Base-by-base conservation (phyloP, 2,797 vertebrate genomes). In the Cercopithecus diana region DNA sequence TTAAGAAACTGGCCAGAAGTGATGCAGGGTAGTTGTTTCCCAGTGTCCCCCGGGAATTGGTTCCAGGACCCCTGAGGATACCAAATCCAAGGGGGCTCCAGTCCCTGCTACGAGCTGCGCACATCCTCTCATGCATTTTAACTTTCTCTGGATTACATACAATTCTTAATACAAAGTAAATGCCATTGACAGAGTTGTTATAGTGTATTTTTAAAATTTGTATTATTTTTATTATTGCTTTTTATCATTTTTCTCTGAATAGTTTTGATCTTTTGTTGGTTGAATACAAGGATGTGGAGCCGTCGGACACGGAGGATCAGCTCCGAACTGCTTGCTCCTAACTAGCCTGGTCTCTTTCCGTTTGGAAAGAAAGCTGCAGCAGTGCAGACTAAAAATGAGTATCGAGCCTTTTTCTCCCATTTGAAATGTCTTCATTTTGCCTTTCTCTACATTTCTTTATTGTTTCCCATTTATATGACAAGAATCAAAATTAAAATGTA, bases 261-360 rank as follows among this genome's bases (percentile, higher is more conserved):
- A 26, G 26, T 57, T 81, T 39, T 39, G 7, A 39, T 26, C n/a
- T 24, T 36, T 36, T 22, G 4, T 55, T 57, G 50, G 79, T 26
- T 17, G n/a, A 39, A 14, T 52, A 24, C 4, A 10, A 36, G 36
- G 22, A 10, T 10, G 22, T 8, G 4, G 50, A 55, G 20, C 50
- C 1, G 1, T 39, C 4, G 2, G 12, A 3, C 5, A 10, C 8
- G 7, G 22, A 39, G 79, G 13, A 8, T 4, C 36, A 36, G 1
- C n/a, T 15, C 24, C 1, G 8, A 67, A n/a, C 64, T 11, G 2
- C 5, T 26, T 41, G 26, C 77, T 72, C 55, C 43, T 26, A 72
- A 45, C 36, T 33, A 36, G 3, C 50, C n/a, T 22, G 72, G 1
- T 36, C 64, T 88, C 90, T 41, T 48, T 86, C 52, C 11, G 4